Percentiles rank a stretch among this genome's conserved stretches.
Evolutionary conservation across 2,113 vertebrate species (phyloP).

Genomic region (Pyxicephalus adspersus): DNA sequence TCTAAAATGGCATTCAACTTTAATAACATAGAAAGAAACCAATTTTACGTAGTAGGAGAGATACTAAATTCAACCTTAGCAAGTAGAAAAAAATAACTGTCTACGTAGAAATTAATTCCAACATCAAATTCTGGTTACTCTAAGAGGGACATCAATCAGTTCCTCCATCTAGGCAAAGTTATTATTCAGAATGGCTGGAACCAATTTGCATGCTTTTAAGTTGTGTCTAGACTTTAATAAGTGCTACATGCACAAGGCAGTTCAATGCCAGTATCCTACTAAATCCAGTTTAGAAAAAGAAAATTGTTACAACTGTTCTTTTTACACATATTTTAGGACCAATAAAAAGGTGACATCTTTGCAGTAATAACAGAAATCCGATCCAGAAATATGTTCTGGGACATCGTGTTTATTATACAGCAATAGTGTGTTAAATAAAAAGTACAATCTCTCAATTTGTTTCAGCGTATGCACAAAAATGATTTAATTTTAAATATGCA

Average conservation of each 20-base stretch:
- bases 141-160: constrained; percentile 78
- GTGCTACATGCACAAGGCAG: constrained; percentile 81
- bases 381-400: too few species aligned
- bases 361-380: neutral
- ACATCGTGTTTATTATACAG: too few species aligned
- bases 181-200: constrained; percentile 85
- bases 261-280: constrained; percentile 76
- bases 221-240: constrained; percentile 98
- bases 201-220: constrained; percentile 92
- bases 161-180: constrained; percentile 74
- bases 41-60: constrained; percentile 77
- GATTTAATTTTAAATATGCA: too few species aligned
- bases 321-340: constrained; percentile 16
- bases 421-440: too few species aligned
- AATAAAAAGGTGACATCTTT: constrained; percentile 13
- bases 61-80: constrained; percentile 69
- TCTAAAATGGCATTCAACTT: constrained; percentile 77
- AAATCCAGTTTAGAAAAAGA: constrained; percentile 66
- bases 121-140: constrained; percentile 59
- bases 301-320: constrained; percentile 31
- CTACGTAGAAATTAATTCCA: constrained; percentile 75
- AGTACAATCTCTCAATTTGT: too few species aligned
- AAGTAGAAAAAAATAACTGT: constrained; percentile 80
- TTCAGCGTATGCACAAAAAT: too few species aligned
- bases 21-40: constrained; percentile 76